These are phyloP conservation scores for Lutjanus campechanus DNA, from an alignment of 2,797 vertebrate genomes.

Conservation along the genomic window DNA sequence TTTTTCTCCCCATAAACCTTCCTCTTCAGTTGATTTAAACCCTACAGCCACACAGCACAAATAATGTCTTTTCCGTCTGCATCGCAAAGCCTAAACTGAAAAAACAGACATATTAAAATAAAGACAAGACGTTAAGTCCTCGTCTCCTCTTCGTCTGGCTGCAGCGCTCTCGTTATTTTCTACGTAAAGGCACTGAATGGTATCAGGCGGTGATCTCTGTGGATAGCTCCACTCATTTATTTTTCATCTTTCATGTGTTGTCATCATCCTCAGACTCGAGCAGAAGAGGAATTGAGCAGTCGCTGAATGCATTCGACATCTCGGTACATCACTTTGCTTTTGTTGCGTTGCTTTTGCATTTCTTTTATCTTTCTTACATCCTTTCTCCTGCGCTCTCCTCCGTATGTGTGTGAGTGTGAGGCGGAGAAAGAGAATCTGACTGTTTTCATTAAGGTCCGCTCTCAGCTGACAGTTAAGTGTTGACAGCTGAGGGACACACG, in stretches of 20 bases:
- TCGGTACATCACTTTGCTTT: slow-evolving; percentile 34
- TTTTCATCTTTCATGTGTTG: slow-evolving; percentile 52
- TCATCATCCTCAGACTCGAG: slow-evolving; percentile 40
- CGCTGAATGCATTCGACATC: slow-evolving; percentile 17
- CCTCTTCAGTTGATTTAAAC: neutral
- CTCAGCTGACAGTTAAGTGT: slow-evolving; percentile 14
- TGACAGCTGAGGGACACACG: slow-evolving; percentile 37
- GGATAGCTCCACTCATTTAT: slow-evolving; percentile 14
- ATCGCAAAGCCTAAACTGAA: neutral
- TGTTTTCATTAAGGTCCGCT: slow-evolving; percentile 41
- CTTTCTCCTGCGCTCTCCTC: neutral
- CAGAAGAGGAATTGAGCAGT: slow-evolving; percentile 13
- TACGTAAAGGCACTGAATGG: neutral
- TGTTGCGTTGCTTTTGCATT: slow-evolving; percentile 30
- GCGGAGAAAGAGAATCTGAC: slow-evolving; percentile 29
- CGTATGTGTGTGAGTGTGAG: slow-evolving; percentile 7
- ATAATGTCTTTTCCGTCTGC: neutral
- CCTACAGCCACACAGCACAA: neutral
- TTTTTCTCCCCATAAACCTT: neutral
- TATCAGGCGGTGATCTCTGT: slow-evolving; percentile 18
- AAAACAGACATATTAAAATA: neutral
- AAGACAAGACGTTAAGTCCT: neutral
- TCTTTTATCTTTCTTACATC: slow-evolving; percentile 36
- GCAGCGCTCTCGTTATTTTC: slow-evolving; percentile 14
- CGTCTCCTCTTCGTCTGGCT: neutral